Percentiles rank a stretch among this genome's conserved stretches.
phyloP scores from a whole-genome alignment of 2,888 invertebrate genomes.

The Sarcophaga variegata region DNA sequence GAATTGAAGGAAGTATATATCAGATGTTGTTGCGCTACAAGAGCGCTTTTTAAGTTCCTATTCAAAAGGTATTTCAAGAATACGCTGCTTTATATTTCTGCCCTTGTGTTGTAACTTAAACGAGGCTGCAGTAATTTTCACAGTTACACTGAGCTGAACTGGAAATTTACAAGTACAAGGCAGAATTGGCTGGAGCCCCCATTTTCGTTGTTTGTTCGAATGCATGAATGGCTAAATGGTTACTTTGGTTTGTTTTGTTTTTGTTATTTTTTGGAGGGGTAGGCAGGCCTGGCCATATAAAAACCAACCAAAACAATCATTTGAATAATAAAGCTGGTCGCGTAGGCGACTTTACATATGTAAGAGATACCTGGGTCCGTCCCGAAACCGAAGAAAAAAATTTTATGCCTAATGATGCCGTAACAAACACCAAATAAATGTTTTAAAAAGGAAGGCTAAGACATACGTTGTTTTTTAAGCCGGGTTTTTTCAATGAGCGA shows the following conservation, averaged over 20 bases:
- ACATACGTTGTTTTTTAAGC: slow-evolving; percentile 56
- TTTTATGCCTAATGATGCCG: slow-evolving; percentile 41
- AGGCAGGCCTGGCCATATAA: slow-evolving; percentile 16
- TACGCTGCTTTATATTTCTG: slow-evolving; percentile 1
- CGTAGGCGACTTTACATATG: slow-evolving; percentile 65
- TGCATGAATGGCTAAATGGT: slow-evolving; percentile 43
- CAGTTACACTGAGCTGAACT: background rate
- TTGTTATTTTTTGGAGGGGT: too few species aligned
- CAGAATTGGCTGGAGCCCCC: slow-evolving; percentile 34
- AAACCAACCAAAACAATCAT: slow-evolving; percentile 33
- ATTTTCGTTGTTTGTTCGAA: slow-evolving; percentile 29
- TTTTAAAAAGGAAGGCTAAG: slow-evolving; percentile 21
- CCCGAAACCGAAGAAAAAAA: background rate
- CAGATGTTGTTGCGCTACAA: too few species aligned
- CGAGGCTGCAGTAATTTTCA: background rate
- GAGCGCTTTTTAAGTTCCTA: too few species aligned
- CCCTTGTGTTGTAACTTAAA: background rate
- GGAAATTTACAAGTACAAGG: slow-evolving; percentile 47
- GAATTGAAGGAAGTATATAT: too few species aligned
- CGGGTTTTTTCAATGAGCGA: background rate
- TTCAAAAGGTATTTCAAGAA: background rate
- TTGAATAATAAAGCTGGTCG: slow-evolving; percentile 61
- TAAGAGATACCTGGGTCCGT: slow-evolving; percentile 29
- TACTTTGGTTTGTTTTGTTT: background rate
- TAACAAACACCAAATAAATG: slow-evolving; percentile 16